These are phyloP conservation scores for Euplexia lucipara DNA, from an alignment of 2,888 invertebrate genomes.

Conservation along the genomic window DNA sequence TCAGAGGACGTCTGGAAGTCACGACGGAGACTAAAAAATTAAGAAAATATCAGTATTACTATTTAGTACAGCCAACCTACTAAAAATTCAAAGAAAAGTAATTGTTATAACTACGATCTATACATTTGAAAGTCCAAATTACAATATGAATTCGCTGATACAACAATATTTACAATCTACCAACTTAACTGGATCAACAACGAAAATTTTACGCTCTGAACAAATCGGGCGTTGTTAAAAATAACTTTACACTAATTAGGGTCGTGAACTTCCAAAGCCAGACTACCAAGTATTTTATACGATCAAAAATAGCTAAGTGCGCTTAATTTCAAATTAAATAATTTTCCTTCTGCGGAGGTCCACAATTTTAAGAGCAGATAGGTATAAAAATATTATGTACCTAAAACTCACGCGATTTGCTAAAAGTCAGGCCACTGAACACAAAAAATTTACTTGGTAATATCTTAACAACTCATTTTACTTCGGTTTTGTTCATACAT, in stretches of 20 bases:
- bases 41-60: background rate
- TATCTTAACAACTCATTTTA: too few relatives aligned
- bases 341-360: background rate
- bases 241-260: conserved; percentile 21
- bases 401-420: too few relatives aligned
- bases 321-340: conserved; percentile 7
- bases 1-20: too few relatives aligned
- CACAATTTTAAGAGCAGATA: too few relatives aligned
- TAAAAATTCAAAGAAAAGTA: too few relatives aligned
- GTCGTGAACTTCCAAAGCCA: conserved; percentile 4
- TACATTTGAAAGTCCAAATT: background rate
- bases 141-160: background rate
- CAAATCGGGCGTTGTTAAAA: conserved; percentile 9
- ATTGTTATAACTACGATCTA: background rate
- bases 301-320: background rate
- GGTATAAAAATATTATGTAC: too few relatives aligned
- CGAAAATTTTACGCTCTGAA: background rate
- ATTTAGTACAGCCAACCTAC: too few relatives aligned
- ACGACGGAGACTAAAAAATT: too few relatives aligned
- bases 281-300: conserved; percentile 3
- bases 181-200: background rate
- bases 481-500: too few relatives aligned
- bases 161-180: background rate
- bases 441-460: too few relatives aligned
- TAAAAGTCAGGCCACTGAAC: too few relatives aligned